A percentile compares a stretch with the other conserved stretches of the same genome.
These are phyloP conservation scores for Empis stercorea DNA, from an alignment of 2,888 invertebrate species.

Conservation along the genomic window DNA sequence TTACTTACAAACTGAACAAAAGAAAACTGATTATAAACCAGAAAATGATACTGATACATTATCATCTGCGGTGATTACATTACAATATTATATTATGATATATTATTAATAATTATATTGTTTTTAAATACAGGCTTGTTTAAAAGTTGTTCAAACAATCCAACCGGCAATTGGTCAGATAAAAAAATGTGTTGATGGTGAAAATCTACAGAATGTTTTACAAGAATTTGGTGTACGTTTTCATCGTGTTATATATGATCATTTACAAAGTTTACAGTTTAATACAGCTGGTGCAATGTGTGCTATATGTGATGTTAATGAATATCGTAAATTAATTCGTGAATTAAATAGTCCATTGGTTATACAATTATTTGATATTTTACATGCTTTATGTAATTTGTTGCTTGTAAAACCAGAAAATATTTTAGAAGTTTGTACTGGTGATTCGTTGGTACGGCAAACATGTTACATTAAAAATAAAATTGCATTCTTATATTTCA, in stretches of 20 bases:
- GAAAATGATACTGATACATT: constrained; percentile 78
- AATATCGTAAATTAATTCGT: constrained; percentile 78
- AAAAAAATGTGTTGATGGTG: constrained; percentile 75
- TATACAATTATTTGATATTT: constrained; percentile 81
- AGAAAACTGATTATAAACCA: constrained; percentile 86
- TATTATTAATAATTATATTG: not conserved
- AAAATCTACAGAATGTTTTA: constrained; percentile 74
- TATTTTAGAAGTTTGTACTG: constrained; percentile 86
- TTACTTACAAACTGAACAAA: constrained; percentile 84
- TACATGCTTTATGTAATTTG: constrained; percentile 92
- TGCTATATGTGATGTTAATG: constrained; percentile 95
- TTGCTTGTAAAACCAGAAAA: constrained; percentile 92
- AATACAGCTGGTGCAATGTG: constrained; percentile 95
- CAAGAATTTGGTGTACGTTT: constrained; percentile 85
- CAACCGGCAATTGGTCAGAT: constrained; percentile 63
- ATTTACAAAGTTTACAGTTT: constrained; percentile 86
- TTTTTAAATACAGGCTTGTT: constrained; percentile 51
- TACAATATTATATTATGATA: not conserved
- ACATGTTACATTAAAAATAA: constrained; percentile 24
- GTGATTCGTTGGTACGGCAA: constrained; percentile 89
- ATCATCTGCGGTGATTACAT: constrained; percentile 57
- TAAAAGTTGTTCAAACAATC: constrained; percentile 72
- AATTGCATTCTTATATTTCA: constrained; percentile 1
- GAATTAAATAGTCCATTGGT: constrained; percentile 64
- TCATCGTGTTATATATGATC: constrained; percentile 87